Percentiles rank a stretch among this genome's conserved stretches.
phyloP scores from a whole-genome alignment of 2,113 vertebrate genomes.

The Aegithalos caudatus region DNA sequence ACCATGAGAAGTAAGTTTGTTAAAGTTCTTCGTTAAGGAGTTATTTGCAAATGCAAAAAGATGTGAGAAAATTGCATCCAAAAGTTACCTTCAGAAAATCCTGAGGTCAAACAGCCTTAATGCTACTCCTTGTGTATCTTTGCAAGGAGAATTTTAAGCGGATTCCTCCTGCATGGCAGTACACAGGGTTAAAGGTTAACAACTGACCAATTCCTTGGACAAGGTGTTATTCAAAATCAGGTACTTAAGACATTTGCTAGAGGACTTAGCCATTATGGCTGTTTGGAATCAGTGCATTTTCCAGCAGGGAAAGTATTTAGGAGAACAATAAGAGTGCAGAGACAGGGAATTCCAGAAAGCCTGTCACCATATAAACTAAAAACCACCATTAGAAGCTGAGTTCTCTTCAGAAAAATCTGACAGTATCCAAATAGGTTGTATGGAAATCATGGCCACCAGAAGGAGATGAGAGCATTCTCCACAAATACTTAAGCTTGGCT shows the following conservation, averaged over 20 bases:
- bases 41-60: background rate
- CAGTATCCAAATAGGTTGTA: background rate
- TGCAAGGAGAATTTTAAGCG: constrained; percentile 53
- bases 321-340: constrained; percentile 38
- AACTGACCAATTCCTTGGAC: constrained; percentile 62
- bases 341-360: constrained; percentile 52
- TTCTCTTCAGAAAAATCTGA: constrained; percentile 31
- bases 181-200: constrained; percentile 79
- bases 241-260: constrained; percentile 74
- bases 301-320: constrained; percentile 63
- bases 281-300: constrained; percentile 62
- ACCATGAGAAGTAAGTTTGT: background rate
- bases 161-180: constrained; percentile 42
- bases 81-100: constrained; percentile 53
- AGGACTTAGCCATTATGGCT: constrained; percentile 54
- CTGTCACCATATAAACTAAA: constrained; percentile 38
- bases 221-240: constrained; percentile 71
- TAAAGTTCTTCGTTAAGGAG: background rate
- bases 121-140: constrained; percentile 29
- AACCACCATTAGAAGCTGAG: background rate
- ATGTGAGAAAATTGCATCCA: background rate
- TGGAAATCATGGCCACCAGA: background rate
- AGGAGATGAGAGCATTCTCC: background rate
- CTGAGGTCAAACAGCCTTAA: constrained; percentile 52
- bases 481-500: background rate